Base-by-base conservation (phyloP, 2,888 invertebrate genomes). In the Polymixis lichenea region DNA sequence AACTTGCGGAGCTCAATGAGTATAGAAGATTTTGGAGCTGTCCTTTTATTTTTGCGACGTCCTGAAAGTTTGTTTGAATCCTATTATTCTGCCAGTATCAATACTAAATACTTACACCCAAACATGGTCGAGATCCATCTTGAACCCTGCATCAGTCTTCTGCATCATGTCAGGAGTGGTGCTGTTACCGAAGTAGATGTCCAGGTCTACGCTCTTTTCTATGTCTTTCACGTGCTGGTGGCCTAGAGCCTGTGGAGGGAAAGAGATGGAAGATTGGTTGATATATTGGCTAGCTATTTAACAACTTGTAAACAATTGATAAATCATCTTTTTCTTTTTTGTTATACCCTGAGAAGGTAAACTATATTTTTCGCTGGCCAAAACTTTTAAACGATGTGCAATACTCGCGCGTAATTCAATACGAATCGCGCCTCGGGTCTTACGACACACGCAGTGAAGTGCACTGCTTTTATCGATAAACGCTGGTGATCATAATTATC, bases 111-210 rank as follows among this genome's bases (percentile, higher is more conserved):
- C 95, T 94, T 80, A 97, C 97, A 93, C 95, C 96, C 96, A 97
- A 82, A 96, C 92, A 55, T 90, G 91, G 75, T 97, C 96, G 22
- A 97, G 89, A 70, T 96, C 96, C 95, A 97, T 95, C 72, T 93
- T 92, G 83, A 97, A 97, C 0, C 97, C 97, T 2, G 95, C 95
- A n/a, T 95, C 90, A 3, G 93, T 95, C 28, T 88, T 93, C 62
- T 89, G 82, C 56, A 95, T 87, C 0, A 91, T 92, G 0, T 93
- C 92, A 0, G 92, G 84, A 0, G 91, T 82, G 0, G 94, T 95
- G 66, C 86, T 94, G 87, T 96, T 95, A 0, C 96, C 96, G 86
- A 94, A 96, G 90, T 94, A 95, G 15, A 96, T 95, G 77, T 96
- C 96, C 53, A 97, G 75, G 80, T 97, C 96, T 0, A 96, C 92